Evolutionary conservation across 1,140 invertebrate species (phyloP).

Genomic region (Marisa cornuarietis): DNA sequence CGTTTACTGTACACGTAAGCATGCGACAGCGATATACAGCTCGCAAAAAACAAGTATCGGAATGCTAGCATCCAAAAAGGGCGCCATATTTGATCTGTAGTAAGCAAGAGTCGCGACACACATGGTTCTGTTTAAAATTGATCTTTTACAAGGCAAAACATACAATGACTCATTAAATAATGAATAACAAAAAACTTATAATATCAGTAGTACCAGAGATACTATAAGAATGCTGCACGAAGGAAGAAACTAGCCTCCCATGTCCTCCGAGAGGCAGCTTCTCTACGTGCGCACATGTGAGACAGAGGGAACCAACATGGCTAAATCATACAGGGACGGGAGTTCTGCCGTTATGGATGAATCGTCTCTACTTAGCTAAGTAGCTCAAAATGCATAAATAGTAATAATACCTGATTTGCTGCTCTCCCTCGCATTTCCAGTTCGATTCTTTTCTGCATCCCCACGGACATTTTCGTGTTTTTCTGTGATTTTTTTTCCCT

Average conservation of each 20-base stretch:
- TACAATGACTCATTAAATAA: not conserved
- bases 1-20: no score
- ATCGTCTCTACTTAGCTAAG: not conserved
- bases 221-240: no score
- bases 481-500: conserved; percentile 9
- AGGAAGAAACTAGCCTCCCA: no score
- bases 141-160: not conserved
- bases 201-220: no score
- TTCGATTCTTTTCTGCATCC: conserved; percentile 50
- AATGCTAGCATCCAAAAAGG: conserved; percentile 26
- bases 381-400: not conserved
- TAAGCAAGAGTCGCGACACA: not conserved
- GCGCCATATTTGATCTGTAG: conserved; percentile 27
- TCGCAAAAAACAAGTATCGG: conserved; percentile 9
- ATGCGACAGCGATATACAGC: no score
- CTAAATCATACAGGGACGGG: conserved; percentile 21
- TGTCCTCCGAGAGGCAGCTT: no score
- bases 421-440: conserved; percentile 44
- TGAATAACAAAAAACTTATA: not conserved
- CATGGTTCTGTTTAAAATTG: not conserved
- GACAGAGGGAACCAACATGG: conserved; percentile 20
- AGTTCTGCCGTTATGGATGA: not conserved
- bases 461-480: conserved; percentile 25
- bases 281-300: conserved; percentile 11
- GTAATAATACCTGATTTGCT: conserved; percentile 39